These are phyloP conservation scores for Synanthedon formicaeformis DNA, from an alignment of 2,888 invertebrate genomes.

Conservation along the genomic window DNA sequence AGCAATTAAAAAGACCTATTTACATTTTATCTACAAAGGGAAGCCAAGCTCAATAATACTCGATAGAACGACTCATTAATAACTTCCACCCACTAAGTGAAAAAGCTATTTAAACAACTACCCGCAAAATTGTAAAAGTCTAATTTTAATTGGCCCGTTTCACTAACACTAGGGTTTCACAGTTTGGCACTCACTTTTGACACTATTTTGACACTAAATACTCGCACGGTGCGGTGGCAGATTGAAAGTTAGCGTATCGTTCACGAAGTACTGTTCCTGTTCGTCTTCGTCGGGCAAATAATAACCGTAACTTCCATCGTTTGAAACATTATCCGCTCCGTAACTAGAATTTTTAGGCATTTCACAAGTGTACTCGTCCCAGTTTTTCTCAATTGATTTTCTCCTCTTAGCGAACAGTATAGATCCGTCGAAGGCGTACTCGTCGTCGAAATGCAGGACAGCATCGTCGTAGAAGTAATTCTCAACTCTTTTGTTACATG, in stretches of 20 bases:
- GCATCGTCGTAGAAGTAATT: slow-evolving; percentile 67
- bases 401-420: slow-evolving; percentile 58
- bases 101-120: slow-evolving; percentile 55
- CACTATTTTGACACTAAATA: slow-evolving; percentile 31
- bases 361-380: slow-evolving; percentile 44
- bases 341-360: slow-evolving; percentile 28
- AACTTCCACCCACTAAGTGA: slow-evolving; percentile 36
- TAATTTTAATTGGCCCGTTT: slow-evolving; percentile 48
- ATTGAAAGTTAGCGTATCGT: slow-evolving; percentile 59
- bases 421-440: slow-evolving; percentile 61
- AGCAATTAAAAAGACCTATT: slow-evolving; percentile 24
- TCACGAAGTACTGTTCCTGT: slow-evolving; percentile 48
- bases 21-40: slow-evolving; percentile 45
- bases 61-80: slow-evolving; percentile 24
- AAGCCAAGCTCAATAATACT: slow-evolving; percentile 42
- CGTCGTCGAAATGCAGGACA: slow-evolving; percentile 58
- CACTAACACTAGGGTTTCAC: slow-evolving; percentile 24
- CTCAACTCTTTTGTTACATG: slow-evolving; percentile 31
- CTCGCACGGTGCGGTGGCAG: slow-evolving; percentile 61
- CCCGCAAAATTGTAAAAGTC: slow-evolving; percentile 44
- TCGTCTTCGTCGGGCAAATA: slow-evolving; percentile 56
- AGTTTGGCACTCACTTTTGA: slow-evolving; percentile 6
- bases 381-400: slow-evolving; percentile 54
- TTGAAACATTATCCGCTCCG: slow-evolving; percentile 43
- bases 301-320: slow-evolving; percentile 61